A percentile compares a stretch with the other conserved stretches of the same genome.
phyloP scores from a whole-genome alignment of 2,113 vertebrate genomes.

The Rutilus rutilus region DNA sequence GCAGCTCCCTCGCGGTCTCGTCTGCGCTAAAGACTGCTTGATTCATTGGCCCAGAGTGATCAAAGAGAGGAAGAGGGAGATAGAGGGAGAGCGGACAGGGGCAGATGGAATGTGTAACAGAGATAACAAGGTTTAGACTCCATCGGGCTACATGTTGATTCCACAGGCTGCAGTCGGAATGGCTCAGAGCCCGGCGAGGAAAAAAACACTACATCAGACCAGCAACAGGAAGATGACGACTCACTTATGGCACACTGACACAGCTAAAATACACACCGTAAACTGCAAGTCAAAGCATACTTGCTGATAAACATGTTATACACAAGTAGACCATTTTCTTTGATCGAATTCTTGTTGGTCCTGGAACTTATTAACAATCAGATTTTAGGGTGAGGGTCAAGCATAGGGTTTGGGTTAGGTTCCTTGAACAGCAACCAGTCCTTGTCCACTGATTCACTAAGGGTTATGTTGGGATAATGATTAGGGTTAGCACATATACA shows the following conservation, averaged over 20 bases:
- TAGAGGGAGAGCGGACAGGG: constrained; percentile 29
- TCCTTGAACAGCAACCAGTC: background rate
- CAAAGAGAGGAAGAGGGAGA: constrained; percentile 38
- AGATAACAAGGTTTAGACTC: constrained; percentile 55
- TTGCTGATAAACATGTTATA: background rate
- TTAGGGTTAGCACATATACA: too few species aligned
- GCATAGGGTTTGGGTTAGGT: background rate
- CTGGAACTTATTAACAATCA: background rate
- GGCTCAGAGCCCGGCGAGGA: constrained; percentile 26
- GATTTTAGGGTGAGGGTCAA: background rate
- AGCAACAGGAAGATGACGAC: background rate
- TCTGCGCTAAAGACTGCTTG: constrained; percentile 64
- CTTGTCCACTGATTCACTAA: background rate
- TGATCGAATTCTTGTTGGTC: background rate
- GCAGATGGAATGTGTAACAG: constrained; percentile 55
- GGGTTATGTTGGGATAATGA: background rate
- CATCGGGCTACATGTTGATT: constrained; percentile 44
- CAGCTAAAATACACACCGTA: background rate
- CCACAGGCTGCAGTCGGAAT: constrained; percentile 45
- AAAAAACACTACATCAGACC: constrained; percentile 6
- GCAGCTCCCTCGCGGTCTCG: constrained; percentile 56
- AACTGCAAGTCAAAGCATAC: background rate
- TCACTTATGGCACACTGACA: background rate
- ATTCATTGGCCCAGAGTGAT: constrained; percentile 62
- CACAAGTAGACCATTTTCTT: background rate